A percentile compares a stretch with the other conserved stretches of the same genome.
Conservation (phyloP, 2,113 vertebrate genomes). For the Catharus minimus region DNA sequence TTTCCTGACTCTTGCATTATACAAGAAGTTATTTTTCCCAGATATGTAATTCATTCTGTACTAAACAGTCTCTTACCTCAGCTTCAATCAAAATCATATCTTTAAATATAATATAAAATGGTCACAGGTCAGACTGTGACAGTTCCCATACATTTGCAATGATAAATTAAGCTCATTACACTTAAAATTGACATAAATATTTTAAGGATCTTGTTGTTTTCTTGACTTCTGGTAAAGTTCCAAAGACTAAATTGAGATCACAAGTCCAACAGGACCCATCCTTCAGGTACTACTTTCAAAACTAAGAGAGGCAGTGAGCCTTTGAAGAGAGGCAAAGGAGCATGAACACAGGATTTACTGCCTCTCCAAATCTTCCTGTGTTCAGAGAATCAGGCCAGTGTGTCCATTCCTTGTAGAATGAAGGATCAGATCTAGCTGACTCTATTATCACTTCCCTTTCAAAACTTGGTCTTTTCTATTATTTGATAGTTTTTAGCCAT, state of each 20-base stretch:
- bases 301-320: neutral
- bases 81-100: neutral
- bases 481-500: neutral
- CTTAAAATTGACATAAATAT: neutral
- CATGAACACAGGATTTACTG: neutral
- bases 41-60: neutral
- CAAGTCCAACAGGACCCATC: neutral
- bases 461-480: neutral
- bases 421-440: neutral
- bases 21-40: neutral
- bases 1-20: neutral
- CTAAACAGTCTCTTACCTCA: neutral
- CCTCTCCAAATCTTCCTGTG: neutral
- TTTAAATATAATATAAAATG: neutral
- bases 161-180: neutral
- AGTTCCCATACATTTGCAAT: neutral
- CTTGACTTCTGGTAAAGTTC: neutral
- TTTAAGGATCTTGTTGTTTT: neutral
- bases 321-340: neutral
- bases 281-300: neutral
- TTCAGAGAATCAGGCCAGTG: neutral
- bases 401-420: neutral
- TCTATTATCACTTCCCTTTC: neutral
- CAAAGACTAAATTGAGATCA: neutral
- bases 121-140: neutral